Conservation (phyloP, 2,888 invertebrate genomes). For the Rosalia funebris region DNA sequence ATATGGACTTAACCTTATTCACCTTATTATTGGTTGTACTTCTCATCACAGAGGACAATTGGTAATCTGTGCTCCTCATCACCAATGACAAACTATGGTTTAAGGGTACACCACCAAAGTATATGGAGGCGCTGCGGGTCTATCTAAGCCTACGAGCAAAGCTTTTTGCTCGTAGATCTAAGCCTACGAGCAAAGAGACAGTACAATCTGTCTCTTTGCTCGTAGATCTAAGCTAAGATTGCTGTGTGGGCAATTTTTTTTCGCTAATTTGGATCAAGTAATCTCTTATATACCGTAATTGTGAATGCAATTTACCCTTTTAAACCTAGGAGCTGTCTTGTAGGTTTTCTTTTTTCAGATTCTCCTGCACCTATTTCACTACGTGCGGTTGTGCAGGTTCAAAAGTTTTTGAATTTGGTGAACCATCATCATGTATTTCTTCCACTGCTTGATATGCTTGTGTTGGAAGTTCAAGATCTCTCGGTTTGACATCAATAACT, state of each 20-base stretch:
- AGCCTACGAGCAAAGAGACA: too few species aligned
- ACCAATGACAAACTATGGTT: too few species aligned
- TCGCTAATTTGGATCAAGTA: slow-evolving; percentile 90
- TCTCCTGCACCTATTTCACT: slow-evolving; percentile 99
- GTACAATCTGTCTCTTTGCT: too few species aligned
- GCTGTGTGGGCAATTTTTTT: slow-evolving; percentile 90
- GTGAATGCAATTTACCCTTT: slow-evolving; percentile 94
- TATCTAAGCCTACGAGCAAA: too few species aligned
- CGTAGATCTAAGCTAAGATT: too few species aligned
- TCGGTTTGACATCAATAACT: slow-evolving; percentile 98
- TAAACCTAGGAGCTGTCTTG: slow-evolving; percentile 94
- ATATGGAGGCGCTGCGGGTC: too few species aligned
- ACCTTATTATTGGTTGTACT: too few species aligned
- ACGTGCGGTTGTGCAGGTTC: slow-evolving; percentile 98
- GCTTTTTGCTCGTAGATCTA: too few species aligned
- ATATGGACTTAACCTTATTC: too few species aligned
- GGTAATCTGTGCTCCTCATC: too few species aligned
- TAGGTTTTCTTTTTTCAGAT: slow-evolving; percentile 98
- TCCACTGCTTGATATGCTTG: slow-evolving; percentile 99
- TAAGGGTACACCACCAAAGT: too few species aligned
- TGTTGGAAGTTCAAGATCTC: slow-evolving; percentile 96
- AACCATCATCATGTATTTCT: slow-evolving; percentile 99
- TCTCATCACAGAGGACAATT: too few species aligned
- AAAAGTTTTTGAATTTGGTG: slow-evolving; percentile 98
- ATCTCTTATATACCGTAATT: slow-evolving; percentile 90